Base-by-base conservation (phyloP, 2,888 invertebrate species). In the Adineta ricciae region DNA sequence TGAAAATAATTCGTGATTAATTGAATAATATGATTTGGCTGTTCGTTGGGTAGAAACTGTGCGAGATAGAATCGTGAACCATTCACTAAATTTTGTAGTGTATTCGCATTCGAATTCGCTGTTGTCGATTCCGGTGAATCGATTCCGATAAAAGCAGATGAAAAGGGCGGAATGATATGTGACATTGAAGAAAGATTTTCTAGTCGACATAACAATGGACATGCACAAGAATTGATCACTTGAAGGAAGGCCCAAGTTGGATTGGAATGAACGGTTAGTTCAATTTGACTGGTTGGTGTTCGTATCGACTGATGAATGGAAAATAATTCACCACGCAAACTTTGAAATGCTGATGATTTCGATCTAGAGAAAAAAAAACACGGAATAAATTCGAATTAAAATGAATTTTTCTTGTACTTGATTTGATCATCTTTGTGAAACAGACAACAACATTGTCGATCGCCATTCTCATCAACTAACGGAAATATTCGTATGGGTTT, bases 1-100 rank as follows among this genome's bases (percentile, higher is more conserved):
- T 73, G 73, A 73, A 73, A 73, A 73, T 73, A 73, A 24, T 38
- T 19, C 38, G 73, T 73, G 11, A 73, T 38, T n/a, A 73, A 73
- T 24, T 38, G 36, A 21, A 41, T 36, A 19, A 36, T 9, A 38
- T 24, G 8, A 36, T 73, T 14, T 21, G 73, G 8, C 7, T 36
- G 3, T 24, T 73, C 41, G 38, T 73, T 38, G 21, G 38, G 38
- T 41, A 9, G 11, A 73, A 73, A 73, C 11, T 38, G 24, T 19
- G 73, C 21, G 21, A 73, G 38, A 73, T 36, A 73, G 24, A 73
- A 41, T 73, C 41, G 19, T 73, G 73, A 64, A 32, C 64, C 64
- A 64, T 64, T 64, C 64, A 64, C 32, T 64, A 64, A 24, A 64
- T 64, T 64, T 64, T 64, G 64, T n/a, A 32, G 7, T 27, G 27